These are phyloP conservation scores for Napeogenes sylphis DNA, from an alignment of 2,888 invertebrate species.

Conservation along the genomic window DNA sequence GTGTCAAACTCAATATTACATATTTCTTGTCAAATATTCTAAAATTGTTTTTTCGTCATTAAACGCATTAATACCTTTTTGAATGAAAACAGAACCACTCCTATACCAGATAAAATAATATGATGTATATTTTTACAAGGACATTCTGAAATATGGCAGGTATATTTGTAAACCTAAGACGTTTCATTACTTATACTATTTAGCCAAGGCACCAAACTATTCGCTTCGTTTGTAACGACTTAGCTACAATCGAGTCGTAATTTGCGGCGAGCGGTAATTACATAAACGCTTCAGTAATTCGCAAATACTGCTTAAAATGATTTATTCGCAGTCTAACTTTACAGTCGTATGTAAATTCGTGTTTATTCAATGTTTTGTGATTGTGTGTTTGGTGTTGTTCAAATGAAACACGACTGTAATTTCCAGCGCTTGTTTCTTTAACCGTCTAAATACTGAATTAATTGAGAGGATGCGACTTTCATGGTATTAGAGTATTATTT, in stretches of 20 bases:
- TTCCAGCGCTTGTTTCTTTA: background rate
- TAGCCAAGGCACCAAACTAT: background rate
- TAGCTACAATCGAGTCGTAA: conserved; percentile 6
- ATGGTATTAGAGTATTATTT: too few relatives aligned
- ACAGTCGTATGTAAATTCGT: conserved; percentile 5
- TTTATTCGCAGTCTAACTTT: conserved; percentile 6
- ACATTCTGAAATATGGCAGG: too few relatives aligned
- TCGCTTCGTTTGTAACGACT: conserved; percentile 2
- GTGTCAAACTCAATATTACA: too few relatives aligned
- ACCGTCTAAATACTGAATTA: background rate
- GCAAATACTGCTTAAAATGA: conserved; percentile 7
- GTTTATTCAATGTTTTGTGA: too few relatives aligned
- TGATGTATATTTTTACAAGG: too few relatives aligned
- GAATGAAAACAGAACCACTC: too few relatives aligned
- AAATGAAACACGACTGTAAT: background rate
- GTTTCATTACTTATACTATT: background rate
- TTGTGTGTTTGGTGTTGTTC: conserved; percentile 1
- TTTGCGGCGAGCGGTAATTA: conserved; percentile 7
- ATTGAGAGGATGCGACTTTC: background rate
- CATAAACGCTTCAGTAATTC: conserved; percentile 5
- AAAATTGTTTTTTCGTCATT: too few relatives aligned
- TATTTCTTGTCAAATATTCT: too few relatives aligned
- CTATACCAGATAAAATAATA: too few relatives aligned
- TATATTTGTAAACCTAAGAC: background rate
- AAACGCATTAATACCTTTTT: too few relatives aligned